Base-by-base conservation (phyloP, 2,888 invertebrate genomes). In the Spodoptera picta region DNA sequence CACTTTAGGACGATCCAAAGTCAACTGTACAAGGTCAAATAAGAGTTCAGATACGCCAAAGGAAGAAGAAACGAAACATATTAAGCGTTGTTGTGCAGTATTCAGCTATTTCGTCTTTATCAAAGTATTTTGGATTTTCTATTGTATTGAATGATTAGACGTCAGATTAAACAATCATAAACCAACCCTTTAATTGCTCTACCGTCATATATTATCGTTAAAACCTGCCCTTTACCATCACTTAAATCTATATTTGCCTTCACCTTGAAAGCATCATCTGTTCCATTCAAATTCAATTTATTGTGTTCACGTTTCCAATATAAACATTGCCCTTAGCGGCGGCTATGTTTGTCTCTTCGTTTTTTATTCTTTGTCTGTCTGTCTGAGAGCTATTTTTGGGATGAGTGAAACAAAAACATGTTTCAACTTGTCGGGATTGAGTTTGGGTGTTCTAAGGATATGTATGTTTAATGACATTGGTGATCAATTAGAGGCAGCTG, bases 361-460 rank as follows among this genome's bases (percentile, higher is more conserved):
- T 81, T 84, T 84, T 76, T 74, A 73, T 81, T 85, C 85, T 85
- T 85, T 85, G 83, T 82, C 70, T 77, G 83, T 81, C 82, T 79
- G 77, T 68, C 79, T 76, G 76, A 57, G 45, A 47, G 77, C 76
- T 85, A 85, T 86, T 83, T 84, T 82, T 75, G 74, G 80, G 73
- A 70, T 67, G 78, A 47, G 42, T 52, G 54, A 58, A 71, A 68
- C 68, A 79, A 67, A 78, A 85, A 84, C 86, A 75, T 56, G 83
- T 84, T 83, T 73, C 72, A 66, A 68, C 66, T 65, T 59, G 65
- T 71, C 73, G 81, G 72, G 60, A 75, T 72, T 60, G 60, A 31
- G 44, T 75, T 74, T 62, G 64, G 56, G 36, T 60, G 51, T 58
- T 77, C 57, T 60, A 46, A 74, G 42, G 36, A 63, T 62, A 61